Percentiles rank a stretch among this genome's conserved stretches.
These are phyloP conservation scores for Drosophila buzzatii DNA, from an alignment of 2,888 invertebrate species.

Conservation along the genomic window DNA sequence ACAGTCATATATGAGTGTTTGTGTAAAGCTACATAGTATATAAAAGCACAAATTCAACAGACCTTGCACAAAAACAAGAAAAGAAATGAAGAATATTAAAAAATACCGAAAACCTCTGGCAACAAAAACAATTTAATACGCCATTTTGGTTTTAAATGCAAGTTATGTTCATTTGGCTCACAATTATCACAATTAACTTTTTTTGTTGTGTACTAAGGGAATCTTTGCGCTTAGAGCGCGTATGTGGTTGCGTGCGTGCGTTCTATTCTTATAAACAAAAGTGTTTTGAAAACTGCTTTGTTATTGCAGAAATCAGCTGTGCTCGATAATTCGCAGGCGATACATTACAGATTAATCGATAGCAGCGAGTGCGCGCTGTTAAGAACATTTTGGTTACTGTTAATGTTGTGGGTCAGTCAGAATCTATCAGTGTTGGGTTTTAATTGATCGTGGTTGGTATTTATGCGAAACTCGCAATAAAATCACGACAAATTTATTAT, in stretches of 20 bases:
- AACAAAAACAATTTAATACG: conserved; percentile 53
- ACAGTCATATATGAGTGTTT: conserved; percentile 9
- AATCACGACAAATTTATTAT: not conserved
- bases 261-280: conserved; percentile 55
- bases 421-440: conserved; percentile 19
- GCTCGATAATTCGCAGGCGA: conserved; percentile 9
- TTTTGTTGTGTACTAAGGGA: conserved; percentile 7
- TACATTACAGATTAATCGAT: conserved; percentile 26
- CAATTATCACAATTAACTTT: conserved; percentile 22
- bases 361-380: conserved; percentile 5
- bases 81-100: conserved; percentile 21
- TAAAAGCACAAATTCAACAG: conserved; percentile 32
- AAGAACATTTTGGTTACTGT: conserved; percentile 4
- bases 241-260: conserved; percentile 13
- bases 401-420: not conserved
- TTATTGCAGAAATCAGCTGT: conserved; percentile 63
- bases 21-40: conserved; percentile 17
- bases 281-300: conserved; percentile 45
- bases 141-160: conserved; percentile 59
- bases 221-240: conserved; percentile 5
- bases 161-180: conserved; percentile 13
- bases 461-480: not conserved
- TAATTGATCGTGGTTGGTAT: conserved; percentile 27
- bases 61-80: conserved; percentile 30
- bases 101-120: conserved; percentile 35